These are phyloP conservation scores for Gallinago media DNA, from an alignment of 2,113 vertebrate genomes.

Conservation along the genomic window DNA sequence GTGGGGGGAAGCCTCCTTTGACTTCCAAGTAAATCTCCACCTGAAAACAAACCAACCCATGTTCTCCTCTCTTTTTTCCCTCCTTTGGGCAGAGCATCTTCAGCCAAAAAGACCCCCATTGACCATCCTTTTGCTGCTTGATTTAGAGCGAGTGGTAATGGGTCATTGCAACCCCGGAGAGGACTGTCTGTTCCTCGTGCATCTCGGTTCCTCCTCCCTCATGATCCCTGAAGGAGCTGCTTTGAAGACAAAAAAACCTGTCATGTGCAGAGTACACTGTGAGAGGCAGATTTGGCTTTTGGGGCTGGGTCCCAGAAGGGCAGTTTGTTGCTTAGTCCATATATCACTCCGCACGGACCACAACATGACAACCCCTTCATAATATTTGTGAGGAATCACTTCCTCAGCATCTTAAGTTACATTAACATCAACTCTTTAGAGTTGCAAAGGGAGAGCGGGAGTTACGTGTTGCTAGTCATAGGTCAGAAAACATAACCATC, in stretches of 20 bases:
- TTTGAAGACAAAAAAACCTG: background rate
- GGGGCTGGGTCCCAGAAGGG: background rate
- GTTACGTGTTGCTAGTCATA: background rate
- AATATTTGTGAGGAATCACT: conserved; percentile 19
- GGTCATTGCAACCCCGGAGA: background rate
- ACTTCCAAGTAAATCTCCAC: background rate
- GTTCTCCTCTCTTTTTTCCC: background rate
- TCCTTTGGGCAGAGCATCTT: background rate
- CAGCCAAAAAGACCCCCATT: background rate
- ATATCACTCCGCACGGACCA: background rate
- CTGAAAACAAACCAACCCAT: background rate
- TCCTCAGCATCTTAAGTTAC: background rate
- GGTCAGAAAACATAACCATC: background rate
- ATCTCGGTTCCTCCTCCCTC: background rate
- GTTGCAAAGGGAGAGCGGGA: background rate
- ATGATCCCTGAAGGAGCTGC: accelerated
- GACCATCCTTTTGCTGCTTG: background rate
- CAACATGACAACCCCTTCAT: background rate
- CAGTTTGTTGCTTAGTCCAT: background rate
- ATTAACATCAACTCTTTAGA: background rate
- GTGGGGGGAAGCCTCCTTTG: background rate
- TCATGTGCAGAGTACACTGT: background rate
- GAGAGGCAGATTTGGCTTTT: background rate
- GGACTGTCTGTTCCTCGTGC: background rate
- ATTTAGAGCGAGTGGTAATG: background rate